Percentiles rank a stretch among this genome's conserved stretches.
These are phyloP conservation scores for Netelia melanura DNA, from an alignment of 2,888 invertebrate species.

Conservation along the genomic window DNA sequence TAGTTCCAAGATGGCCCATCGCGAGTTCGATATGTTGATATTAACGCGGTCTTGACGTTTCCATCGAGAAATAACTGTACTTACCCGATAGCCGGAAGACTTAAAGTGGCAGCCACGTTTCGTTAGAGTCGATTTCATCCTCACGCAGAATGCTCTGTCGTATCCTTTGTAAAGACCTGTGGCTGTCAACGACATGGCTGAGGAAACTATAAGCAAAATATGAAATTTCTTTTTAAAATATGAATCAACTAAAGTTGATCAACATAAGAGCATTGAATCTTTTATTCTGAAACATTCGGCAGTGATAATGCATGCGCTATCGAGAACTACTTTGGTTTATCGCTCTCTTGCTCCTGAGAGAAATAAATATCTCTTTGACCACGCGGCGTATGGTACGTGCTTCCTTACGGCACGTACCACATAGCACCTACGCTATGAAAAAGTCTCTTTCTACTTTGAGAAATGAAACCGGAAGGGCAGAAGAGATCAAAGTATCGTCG, in stretches of 20 bases:
- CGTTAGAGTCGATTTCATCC: conserved; percentile 99
- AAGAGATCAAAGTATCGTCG: conserved; percentile 45
- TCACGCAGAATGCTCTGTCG: conserved; percentile 96
- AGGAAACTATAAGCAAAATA: conserved; percentile 88
- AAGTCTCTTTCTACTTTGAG: conserved; percentile 15
- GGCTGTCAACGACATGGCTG: conserved; percentile 92
- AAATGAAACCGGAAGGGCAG: conserved; percentile 52
- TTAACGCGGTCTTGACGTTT: neutral
- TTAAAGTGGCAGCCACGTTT: conserved; percentile 99
- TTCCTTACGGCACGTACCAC: conserved; percentile 5
- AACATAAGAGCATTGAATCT: conserved; percentile 1
- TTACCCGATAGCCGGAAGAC: conserved; percentile 97
- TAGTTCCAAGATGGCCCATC: neutral
- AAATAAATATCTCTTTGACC: conserved; percentile 53
- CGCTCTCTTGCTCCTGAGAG: conserved; percentile 14
- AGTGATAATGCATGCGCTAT: conserved; percentile 3
- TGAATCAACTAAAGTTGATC: neutral
- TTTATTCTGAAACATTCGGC: conserved; percentile 15
- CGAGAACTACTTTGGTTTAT: conserved; percentile 48
- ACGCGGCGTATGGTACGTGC: conserved; percentile 39
- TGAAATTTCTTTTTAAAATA: neutral
- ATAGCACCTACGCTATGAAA: conserved; percentile 8
- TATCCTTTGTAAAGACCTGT: conserved; percentile 92
- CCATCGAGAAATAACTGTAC: conserved; percentile 78
- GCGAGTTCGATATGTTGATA: too few species aligned